A percentile compares a stretch with the other conserved stretches of the same genome.
phyloP scores from a whole-genome alignment of 2,797 vertebrate genomes.

The Chaenodraco wilsoni region DNA sequence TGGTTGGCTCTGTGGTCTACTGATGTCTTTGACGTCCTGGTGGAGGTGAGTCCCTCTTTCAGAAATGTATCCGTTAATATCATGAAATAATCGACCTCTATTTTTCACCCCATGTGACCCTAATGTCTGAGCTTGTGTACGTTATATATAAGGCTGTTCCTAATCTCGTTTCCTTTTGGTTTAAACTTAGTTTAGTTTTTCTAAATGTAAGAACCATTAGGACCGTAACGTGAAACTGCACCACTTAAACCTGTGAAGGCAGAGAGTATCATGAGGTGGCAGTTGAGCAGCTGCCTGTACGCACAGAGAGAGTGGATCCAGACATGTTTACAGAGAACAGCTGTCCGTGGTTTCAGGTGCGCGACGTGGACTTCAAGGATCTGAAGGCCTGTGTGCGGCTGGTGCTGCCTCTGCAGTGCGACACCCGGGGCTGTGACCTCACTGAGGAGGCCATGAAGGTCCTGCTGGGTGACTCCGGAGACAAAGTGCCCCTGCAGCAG shows the following conservation, averaged over 20 bases:
- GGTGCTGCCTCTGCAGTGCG: constrained; percentile 85
- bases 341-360: constrained; percentile 81
- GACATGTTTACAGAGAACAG: not conserved
- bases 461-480: constrained; percentile 87
- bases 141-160: not conserved
- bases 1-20: constrained; percentile 94
- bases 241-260: too few relatives aligned
- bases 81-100: not conserved
- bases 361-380: constrained; percentile 83
- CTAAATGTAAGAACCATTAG: too few relatives aligned
- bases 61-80: not conserved
- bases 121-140: not conserved
- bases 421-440: constrained; percentile 84
- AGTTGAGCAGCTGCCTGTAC: not conserved
- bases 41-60: constrained; percentile 84
- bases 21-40: constrained; percentile 89
- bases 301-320: not conserved
- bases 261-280: too few relatives aligned
- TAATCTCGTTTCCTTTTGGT: too few relatives aligned
- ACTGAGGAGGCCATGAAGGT: constrained; percentile 83
- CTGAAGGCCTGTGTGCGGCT: constrained; percentile 88
- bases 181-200: too few relatives aligned
- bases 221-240: too few relatives aligned
- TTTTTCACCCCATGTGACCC: not conserved
- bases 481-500: constrained; percentile 87